These are phyloP conservation scores for Drosophila gunungcola DNA, from an alignment of 1,140 invertebrate species.

Conservation along the genomic window DNA sequence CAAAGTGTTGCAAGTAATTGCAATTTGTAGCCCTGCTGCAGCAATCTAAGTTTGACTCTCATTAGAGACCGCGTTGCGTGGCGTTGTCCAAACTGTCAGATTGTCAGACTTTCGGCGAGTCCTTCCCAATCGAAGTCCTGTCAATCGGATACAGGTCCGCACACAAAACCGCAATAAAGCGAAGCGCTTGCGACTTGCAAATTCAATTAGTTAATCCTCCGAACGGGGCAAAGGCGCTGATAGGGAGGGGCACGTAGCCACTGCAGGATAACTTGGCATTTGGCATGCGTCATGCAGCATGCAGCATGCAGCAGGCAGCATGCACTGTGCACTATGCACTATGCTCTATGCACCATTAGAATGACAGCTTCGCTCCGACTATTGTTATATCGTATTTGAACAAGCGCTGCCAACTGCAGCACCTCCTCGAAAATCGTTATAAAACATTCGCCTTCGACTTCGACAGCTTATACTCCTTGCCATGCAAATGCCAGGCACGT, in stretches of 20 bases:
- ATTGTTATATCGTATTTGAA: conserved; percentile 74
- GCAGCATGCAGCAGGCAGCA: conserved; percentile 13
- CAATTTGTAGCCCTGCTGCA: conserved; percentile 45
- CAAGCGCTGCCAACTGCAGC: conserved; percentile 42
- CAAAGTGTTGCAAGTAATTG: conserved; percentile 55
- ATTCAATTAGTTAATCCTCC: conserved; percentile 45
- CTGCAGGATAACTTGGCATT: conserved; percentile 52
- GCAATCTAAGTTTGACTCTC: conserved; percentile 48
- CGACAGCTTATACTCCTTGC: conserved; percentile 27
- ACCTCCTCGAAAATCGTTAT: conserved; percentile 56
- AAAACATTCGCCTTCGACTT: conserved; percentile 45
- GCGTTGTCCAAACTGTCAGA: neutral
- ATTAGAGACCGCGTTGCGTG: conserved; percentile 3
- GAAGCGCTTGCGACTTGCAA: conserved; percentile 15
- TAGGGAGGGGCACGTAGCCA: conserved; percentile 38
- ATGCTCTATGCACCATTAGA: conserved; percentile 58
- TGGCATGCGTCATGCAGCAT: conserved; percentile 19
- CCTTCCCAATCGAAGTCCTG: neutral
- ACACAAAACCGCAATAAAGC: conserved; percentile 19
- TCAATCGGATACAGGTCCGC: conserved; percentile 12
- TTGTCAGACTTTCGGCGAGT: neutral
- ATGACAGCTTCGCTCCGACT: conserved; percentile 48
- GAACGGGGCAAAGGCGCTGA: conserved; percentile 1
- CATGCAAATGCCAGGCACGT: conserved; percentile 77
- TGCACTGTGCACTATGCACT: conserved; percentile 48